Evolutionary conservation across 2,797 vertebrate species (phyloP), one percentile per base, ranked within the genome.

Genomic region (Notolabrus celidotus): DNA sequence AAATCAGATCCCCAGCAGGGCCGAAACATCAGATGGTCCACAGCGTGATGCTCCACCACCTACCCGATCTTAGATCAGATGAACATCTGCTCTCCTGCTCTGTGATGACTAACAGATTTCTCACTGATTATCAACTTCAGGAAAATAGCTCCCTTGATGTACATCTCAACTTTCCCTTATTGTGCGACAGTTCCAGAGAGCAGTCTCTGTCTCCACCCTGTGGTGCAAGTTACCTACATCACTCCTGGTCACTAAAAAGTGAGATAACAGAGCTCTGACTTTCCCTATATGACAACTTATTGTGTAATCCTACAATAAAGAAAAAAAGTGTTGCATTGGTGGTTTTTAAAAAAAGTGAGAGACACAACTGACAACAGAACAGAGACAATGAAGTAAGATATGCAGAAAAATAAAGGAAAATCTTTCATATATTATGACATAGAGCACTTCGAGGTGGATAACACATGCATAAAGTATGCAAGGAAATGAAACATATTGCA

Each of bases 151-250:
- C 29, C 53, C 70, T 10, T 6, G 22, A 31, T 36, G 17, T 42
- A 34, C 34, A 34, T 29, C 51, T 45, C 31, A n/a, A 12, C 12
- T 17, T 12, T 8, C 31, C 7, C 14, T 7, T 11, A 17, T 23
- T 7, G 7, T 10, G 7, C 0, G 4, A 22, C 42, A 10, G 5
- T 12, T 59, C 57, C 15, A 79, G 43, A 42, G 6, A 36, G n/a
- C 57, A 62, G 85, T 90, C 84, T 92, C 42, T 94, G 89, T 67
- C 88, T 58, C 92, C 92, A 83, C 68, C 92, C 77, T 80, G 86
- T 93, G 92, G 91, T 52, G 15, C 9, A 27, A 10, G 4, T 20
- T 46, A 22, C 33, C 15, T 17, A n/a, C 14, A 2, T 15, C 53
- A 49, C 15, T 19, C 29, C 45, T n/a, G 8, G 11, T 10, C 2